phyloP scores from a whole-genome alignment of 1,140 invertebrate species.

The Prorops nasuta region DNA sequence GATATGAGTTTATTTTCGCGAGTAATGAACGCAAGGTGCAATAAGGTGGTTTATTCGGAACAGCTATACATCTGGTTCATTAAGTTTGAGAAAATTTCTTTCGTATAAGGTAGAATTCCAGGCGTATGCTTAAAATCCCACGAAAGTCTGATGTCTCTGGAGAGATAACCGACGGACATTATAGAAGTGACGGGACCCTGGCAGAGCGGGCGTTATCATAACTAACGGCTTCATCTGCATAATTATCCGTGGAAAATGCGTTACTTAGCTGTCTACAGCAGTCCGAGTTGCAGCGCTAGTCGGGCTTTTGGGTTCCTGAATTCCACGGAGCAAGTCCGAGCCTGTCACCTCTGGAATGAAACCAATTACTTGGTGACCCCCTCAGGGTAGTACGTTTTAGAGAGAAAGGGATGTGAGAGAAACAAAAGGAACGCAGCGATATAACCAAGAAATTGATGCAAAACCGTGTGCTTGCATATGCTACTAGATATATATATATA shows the following conservation, averaged over 20 bases:
- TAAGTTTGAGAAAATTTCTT: too few relatives aligned
- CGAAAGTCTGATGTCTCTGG: constrained; percentile 17
- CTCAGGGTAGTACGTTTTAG: constrained; percentile 42
- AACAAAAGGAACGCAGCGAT: constrained; percentile 7
- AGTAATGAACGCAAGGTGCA: too few relatives aligned
- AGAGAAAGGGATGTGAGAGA: constrained; percentile 23
- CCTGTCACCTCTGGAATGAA: constrained; percentile 52
- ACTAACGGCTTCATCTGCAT: constrained; percentile 53
- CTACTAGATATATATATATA: too few relatives aligned
- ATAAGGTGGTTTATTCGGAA: too few relatives aligned
- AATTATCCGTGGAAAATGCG: constrained; percentile 49
- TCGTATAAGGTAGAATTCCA: too few relatives aligned
- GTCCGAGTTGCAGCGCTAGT: constrained; percentile 20
- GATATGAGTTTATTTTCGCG: too few relatives aligned
- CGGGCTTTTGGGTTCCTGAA: constrained; percentile 37
- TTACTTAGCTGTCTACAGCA: constrained; percentile 43
- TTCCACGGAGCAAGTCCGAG: constrained; percentile 37
- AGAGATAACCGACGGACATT: constrained; percentile 26
- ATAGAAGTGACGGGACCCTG: constrained; percentile 7
- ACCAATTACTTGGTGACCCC: constrained; percentile 54
- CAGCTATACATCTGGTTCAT: too few relatives aligned
- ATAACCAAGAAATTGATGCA: too few relatives aligned
- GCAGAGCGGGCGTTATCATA: constrained; percentile 42
- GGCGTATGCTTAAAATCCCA: too few relatives aligned
- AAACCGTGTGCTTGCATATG: too few relatives aligned